phyloP scores from a whole-genome alignment of 2,888 invertebrate genomes.

The Papilio demoleus region DNA sequence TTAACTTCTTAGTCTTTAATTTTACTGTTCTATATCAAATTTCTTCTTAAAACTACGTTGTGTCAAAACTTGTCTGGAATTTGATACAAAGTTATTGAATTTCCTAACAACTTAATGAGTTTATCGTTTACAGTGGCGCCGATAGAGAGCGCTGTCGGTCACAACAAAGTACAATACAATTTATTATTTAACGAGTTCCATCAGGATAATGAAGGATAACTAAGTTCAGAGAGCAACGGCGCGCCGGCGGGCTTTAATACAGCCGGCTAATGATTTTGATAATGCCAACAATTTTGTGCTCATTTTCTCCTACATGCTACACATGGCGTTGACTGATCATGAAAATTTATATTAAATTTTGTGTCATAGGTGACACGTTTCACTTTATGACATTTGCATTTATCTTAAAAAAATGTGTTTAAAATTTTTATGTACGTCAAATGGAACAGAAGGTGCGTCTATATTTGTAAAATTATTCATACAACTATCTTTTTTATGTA shows the following conservation, averaged over 20 bases:
- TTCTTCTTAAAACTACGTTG: background rate
- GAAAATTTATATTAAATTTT: background rate
- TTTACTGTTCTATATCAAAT: background rate
- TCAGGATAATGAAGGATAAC: conserved; percentile 64
- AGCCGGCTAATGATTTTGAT: conserved; percentile 32
- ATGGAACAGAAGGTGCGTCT: too few relatives aligned
- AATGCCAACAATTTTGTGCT: conserved; percentile 19
- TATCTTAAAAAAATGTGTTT: too few relatives aligned
- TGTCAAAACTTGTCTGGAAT: background rate
- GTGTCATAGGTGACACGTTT: background rate
- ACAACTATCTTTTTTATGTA: too few relatives aligned
- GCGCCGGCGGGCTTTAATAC: conserved; percentile 47
- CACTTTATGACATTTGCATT: background rate
- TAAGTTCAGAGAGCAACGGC: conserved; percentile 52
- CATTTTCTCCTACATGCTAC: conserved; percentile 14
- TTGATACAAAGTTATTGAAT: conserved; percentile 14
- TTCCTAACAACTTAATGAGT: conserved; percentile 18
- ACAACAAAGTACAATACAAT: conserved; percentile 45
- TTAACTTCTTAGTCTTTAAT: too few relatives aligned
- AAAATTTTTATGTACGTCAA: too few relatives aligned
- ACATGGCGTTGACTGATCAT: background rate
- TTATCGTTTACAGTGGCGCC: background rate
- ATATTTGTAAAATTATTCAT: too few relatives aligned
- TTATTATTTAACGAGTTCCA: conserved; percentile 64
- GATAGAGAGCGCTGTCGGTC: conserved; percentile 11